Base-by-base conservation (phyloP, 2,797 vertebrate genomes). In the Cryptoprocta ferox region DNA sequence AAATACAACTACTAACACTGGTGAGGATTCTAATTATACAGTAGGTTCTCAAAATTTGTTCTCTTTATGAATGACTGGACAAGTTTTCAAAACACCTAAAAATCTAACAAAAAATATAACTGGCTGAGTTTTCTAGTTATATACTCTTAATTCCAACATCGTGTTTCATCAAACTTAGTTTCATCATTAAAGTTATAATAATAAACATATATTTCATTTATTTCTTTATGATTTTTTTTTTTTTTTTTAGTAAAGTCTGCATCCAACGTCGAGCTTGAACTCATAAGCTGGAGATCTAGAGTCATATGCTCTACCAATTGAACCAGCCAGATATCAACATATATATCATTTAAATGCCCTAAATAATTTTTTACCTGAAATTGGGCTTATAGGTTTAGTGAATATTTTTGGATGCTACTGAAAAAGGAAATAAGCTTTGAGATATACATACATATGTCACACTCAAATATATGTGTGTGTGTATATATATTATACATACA, bases 151-250 rank as follows among this genome's bases (percentile, higher is more conserved):
- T 92, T 70, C 16, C 39, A 94, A 79, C 18, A 87, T 73, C 35
- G 24, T 85, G 30, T 11, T 95, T 86, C 53, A 42, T 79, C 78
- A 89, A 96, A 76, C 37, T 37, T 61, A 56, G n/a, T 89, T 92
- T 95, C 61, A 94, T 81, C 82, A 66, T 70, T 84, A 89, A 89
- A 88, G 28, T 82, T 91, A 30, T 5, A 93, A 53, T 89, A 92
- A 88, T 66, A 7, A 90, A 28, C 6, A 81, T 35, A 39, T 28
- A 83, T 82, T 79, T 93, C 24, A 53, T 79, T 89, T 94, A 65
- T 5, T 75, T 45, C 9, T 45, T 45, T 28, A 92, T 70, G 4
- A 42, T 45, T 9, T 30, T 45, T 9, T 45, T 73, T 42, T 26
- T 42, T 45, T 45, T 45, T 73, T 75, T 18, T 45, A 32, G 73